These are phyloP conservation scores for Anastrepha obliqua DNA, from an alignment of 1,140 invertebrate genomes.

Conservation along the genomic window DNA sequence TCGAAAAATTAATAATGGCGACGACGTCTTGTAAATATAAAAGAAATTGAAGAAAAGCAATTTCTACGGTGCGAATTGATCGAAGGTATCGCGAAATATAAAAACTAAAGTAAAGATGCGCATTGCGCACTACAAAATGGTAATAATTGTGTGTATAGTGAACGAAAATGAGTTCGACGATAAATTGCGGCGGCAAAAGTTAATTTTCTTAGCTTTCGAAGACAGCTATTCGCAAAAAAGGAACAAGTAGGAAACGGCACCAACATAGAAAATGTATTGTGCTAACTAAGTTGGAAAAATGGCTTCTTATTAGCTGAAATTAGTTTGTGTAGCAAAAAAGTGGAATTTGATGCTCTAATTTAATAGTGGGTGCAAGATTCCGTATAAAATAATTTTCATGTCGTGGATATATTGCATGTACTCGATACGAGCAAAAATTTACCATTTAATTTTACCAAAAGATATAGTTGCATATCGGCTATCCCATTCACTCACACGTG, in stretches of 20 bases:
- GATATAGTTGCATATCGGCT: constrained; percentile 7
- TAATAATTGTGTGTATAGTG: constrained; percentile 28
- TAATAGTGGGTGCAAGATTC: neutral
- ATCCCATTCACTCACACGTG: constrained; percentile 4
- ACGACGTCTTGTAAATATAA: constrained; percentile 54
- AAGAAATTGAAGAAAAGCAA: constrained; percentile 53
- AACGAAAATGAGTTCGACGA: constrained; percentile 31
- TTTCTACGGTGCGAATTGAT: constrained; percentile 41
- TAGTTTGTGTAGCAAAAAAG: neutral
- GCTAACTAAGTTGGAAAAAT: neutral
- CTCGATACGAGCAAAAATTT: constrained; percentile 50
- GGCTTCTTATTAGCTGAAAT: neutral
- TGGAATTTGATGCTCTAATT: neutral
- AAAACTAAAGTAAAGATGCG: constrained; percentile 25
- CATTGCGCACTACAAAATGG: constrained; percentile 36
- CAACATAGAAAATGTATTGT: neutral
- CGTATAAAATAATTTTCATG: constrained; percentile 37
- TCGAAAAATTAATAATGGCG: constrained; percentile 56
- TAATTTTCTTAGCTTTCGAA: constrained; percentile 49
- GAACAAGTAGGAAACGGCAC: constrained; percentile 37
- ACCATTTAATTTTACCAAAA: constrained; percentile 51
- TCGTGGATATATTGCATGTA: constrained; percentile 51
- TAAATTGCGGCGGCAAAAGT: constrained; percentile 49
- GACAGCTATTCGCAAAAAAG: constrained; percentile 40
- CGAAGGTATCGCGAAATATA: neutral